phyloP scores from a whole-genome alignment of 2,797 vertebrate species.

The Cephalopachus bancanus region DNA sequence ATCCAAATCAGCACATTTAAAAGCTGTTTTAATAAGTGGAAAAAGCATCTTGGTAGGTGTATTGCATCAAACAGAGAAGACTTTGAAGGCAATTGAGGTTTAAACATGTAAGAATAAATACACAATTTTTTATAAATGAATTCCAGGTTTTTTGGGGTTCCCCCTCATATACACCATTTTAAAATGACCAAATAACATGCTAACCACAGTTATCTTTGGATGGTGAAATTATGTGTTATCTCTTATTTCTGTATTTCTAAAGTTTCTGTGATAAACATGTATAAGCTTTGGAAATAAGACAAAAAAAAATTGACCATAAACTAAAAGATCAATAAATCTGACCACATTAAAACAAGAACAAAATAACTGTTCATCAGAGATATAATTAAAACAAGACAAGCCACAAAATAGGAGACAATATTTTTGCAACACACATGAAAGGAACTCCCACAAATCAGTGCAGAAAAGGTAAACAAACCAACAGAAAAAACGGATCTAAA shows the following conservation, averaged over 20 bases:
- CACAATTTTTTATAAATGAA: too few relatives aligned
- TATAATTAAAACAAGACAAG: constrained; percentile 56
- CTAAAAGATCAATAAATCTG: neutral
- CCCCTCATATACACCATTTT: neutral
- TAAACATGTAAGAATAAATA: too few relatives aligned
- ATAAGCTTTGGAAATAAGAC: neutral
- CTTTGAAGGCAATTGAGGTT: too few relatives aligned
- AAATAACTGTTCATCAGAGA: constrained; percentile 48
- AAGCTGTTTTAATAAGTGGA: too few relatives aligned
- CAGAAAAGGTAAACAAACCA: constrained; percentile 47
- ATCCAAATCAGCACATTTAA: too few relatives aligned
- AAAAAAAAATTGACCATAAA: neutral
- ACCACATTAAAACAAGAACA: neutral
- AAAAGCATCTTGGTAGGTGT: too few relatives aligned
- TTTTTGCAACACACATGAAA: constrained; percentile 32
- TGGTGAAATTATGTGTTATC: neutral
- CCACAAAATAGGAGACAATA: neutral
- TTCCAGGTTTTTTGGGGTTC: too few relatives aligned
- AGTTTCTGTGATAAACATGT: constrained; percentile 18
- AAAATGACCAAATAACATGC: constrained; percentile 3
- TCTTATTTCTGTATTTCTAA: constrained; percentile 15
- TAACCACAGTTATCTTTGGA: constrained; percentile 28
- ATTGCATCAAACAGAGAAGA: too few relatives aligned
- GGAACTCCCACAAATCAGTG: neutral
- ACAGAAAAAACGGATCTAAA: neutral